Percentiles rank a stretch among this genome's conserved stretches.
phyloP scores from a whole-genome alignment of 2,797 vertebrate genomes.

The Tympanoctomys barrerae region DNA sequence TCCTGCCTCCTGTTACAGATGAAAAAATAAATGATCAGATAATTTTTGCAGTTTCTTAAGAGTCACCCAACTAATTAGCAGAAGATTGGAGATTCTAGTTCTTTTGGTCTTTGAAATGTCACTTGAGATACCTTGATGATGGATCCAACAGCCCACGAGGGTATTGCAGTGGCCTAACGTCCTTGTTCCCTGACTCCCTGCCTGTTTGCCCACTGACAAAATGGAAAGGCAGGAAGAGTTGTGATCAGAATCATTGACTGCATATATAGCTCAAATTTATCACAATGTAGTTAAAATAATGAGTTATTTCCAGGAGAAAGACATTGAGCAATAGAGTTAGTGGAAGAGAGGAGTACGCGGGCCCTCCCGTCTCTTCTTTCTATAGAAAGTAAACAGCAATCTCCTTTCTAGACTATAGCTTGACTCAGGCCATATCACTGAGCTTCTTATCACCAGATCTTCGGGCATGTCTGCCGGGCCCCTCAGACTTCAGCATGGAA shows the following conservation, averaged over 20 bases:
- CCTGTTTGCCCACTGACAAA: conserved; percentile 19
- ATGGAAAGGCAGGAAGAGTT: conserved; percentile 27
- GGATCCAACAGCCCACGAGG: background rate
- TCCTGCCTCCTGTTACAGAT: conserved; percentile 28
- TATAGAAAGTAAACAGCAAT: background rate
- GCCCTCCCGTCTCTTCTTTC: background rate
- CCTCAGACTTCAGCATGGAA: background rate
- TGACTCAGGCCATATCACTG: background rate
- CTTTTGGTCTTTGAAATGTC: background rate
- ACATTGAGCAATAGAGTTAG: background rate
- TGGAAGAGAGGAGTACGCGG: background rate
- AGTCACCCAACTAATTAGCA: conserved; percentile 42
- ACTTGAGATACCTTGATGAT: background rate
- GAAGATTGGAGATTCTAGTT: conserved; percentile 27
- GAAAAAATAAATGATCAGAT: background rate
- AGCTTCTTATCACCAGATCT: background rate
- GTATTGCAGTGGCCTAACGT: background rate
- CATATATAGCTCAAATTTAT: background rate
- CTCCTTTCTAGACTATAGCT: background rate
- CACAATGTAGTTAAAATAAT: background rate
- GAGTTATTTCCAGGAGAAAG: background rate
- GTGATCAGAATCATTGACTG: background rate
- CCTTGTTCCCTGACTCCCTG: background rate
- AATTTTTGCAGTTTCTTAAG: background rate
- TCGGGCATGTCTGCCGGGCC: background rate